phyloP scores from a whole-genome alignment of 2,797 vertebrate genomes.

The Trematomus bernacchii region DNA sequence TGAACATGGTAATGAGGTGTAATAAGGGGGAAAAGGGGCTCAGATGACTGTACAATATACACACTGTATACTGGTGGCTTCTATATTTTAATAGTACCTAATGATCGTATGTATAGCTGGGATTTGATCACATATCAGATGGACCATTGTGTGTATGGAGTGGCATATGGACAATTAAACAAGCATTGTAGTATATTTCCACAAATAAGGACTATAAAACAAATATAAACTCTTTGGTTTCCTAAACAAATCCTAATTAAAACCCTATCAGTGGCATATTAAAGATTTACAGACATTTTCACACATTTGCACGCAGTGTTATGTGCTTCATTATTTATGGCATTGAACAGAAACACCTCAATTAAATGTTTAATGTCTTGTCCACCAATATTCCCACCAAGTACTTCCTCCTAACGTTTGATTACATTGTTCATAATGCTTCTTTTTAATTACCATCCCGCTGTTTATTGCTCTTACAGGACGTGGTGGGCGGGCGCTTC shows the following conservation, averaged over 20 bases:
- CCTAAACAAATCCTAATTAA: neutral
- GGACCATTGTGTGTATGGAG: neutral
- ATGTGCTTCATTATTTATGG: neutral
- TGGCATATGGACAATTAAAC: neutral
- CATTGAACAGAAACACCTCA: neutral
- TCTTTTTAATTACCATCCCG: conserved; percentile 44
- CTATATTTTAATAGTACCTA: neutral
- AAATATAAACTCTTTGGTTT: neutral
- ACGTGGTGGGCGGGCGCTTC: conserved; percentile 95
- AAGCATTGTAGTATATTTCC: no score
- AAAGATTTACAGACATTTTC: neutral
- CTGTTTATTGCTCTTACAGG: conserved; percentile 84
- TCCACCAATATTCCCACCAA: neutral
- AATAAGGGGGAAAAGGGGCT: no score
- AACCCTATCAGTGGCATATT: neutral
- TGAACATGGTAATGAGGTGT: no score
- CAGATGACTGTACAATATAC: neutral
- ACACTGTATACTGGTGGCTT: neutral
- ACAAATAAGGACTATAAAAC: no score
- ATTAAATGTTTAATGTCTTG: conserved; percentile 24
- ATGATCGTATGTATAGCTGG: neutral
- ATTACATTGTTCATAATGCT: conserved; percentile 42
- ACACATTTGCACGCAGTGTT: neutral
- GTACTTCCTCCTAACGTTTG: conserved; percentile 21
- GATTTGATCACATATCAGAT: neutral